Conservation (phyloP, 2,113 vertebrate species). For the Proteles cristata region DNA sequence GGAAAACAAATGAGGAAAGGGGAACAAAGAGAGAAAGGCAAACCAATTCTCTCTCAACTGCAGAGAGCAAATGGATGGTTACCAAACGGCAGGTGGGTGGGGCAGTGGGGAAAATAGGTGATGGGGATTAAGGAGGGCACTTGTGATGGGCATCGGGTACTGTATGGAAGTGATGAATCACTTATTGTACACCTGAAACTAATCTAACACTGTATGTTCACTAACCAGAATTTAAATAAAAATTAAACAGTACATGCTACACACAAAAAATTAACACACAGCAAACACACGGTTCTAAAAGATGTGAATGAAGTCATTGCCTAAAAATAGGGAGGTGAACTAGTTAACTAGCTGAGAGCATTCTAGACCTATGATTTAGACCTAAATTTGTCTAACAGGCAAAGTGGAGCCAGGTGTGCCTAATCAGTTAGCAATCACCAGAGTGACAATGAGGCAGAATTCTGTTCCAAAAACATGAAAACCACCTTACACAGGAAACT, state of each 20-base stretch:
- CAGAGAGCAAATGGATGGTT: neutral
- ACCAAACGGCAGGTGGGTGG: neutral
- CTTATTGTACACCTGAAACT: neutral
- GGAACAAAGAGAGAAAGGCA: neutral
- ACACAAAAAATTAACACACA: neutral
- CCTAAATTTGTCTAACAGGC: constrained; percentile 28
- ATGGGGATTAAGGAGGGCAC: neutral
- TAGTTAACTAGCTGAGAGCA: constrained; percentile 14
- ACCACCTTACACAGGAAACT: neutral
- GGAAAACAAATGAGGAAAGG: neutral
- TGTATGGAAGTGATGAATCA: neutral
- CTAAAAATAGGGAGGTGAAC: constrained; percentile 50
- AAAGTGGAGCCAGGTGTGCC: constrained; percentile 62
- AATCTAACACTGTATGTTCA: neutral
- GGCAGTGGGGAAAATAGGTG: neutral
- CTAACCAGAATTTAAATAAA: neutral
- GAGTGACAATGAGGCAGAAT: neutral
- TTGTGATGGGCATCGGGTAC: neutral
- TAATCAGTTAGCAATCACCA: constrained; percentile 61
- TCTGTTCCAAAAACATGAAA: neutral
- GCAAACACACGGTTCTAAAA: constrained; percentile 22
- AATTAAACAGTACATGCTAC: too few relatives aligned
- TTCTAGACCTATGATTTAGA: constrained; percentile 7
- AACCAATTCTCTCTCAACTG: neutral
- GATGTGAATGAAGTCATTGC: neutral